Conservation (phyloP, 2,888 invertebrate species). For the Himalopsyche japonica region DNA sequence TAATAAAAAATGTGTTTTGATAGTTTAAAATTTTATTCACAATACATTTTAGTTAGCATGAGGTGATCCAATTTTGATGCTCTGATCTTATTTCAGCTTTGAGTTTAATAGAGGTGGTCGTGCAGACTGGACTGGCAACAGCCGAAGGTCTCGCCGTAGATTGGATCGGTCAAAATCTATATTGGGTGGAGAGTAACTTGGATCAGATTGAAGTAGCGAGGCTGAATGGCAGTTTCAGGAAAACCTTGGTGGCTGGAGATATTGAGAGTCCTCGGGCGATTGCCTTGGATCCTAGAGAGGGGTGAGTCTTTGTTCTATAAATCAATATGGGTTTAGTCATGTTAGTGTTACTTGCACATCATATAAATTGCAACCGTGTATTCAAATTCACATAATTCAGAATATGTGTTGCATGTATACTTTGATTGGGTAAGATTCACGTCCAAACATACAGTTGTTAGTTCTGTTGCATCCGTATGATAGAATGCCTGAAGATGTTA, state of each 20-base stretch:
- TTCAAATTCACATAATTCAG: too few relatives aligned
- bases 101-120: slow-evolving; percentile 78
- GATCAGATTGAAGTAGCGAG: slow-evolving; percentile 83
- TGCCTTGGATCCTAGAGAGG: slow-evolving; percentile 76
- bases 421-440: too few relatives aligned
- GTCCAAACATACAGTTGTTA: too few relatives aligned
- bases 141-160: slow-evolving; percentile 90
- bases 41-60: slow-evolving; percentile 46
- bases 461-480: too few relatives aligned
- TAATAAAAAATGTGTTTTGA: too few relatives aligned
- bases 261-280: slow-evolving; percentile 86
- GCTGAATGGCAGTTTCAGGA: slow-evolving; percentile 73
- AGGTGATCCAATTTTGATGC: slow-evolving; percentile 43
- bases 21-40: too few relatives aligned
- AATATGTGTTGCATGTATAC: too few relatives aligned
- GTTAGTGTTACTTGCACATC: too few relatives aligned
- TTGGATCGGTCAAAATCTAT: slow-evolving; percentile 84
- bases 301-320: slow-evolving; percentile 51
- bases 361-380: too few relatives aligned
- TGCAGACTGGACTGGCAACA: slow-evolving; percentile 80
- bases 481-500: too few relatives aligned
- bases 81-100: slow-evolving; percentile 53
- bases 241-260: slow-evolving; percentile 77
- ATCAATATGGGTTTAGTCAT: too few relatives aligned
- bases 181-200: slow-evolving; percentile 85